Evolutionary conservation across 2,888 invertebrate genomes (phyloP), one percentile per base, ranked within the genome.

Genomic region (Tetragonula carbonaria): DNA sequence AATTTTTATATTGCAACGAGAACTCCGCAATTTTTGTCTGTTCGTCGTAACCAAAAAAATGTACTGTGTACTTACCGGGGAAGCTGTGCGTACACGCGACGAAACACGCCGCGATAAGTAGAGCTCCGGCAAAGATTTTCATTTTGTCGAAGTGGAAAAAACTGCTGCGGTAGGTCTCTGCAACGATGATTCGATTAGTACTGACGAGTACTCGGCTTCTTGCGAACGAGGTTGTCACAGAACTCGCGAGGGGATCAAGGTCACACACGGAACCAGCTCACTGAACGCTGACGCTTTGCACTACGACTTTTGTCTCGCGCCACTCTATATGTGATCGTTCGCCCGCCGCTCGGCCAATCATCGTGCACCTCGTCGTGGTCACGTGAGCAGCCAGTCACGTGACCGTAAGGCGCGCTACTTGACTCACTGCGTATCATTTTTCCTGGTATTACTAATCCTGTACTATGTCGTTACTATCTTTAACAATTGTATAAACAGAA

Each of bases 21-120:
- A 45, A 18, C 67, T 4, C 18, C 1, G 2, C 33, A 4, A 3
- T 0, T 6, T 67, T 21, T 14, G 16, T 28, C 55, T 23, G 23
- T 33, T 13, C 5, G n/a, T 8, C 8, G 14, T 71, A 53, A 38
- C n/a, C 1, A 65, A 33, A 16, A 33, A 45, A 50, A 66, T 45
- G 28, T 28, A 28, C 28, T 4, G 28, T 66, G 66, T 76, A 91
- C 93, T 93, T 90, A 94, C 94, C 88, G 87, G 94, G 94, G 67
- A 84, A 91, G 82, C 90, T 88, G 82, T 91, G 90, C 77, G 91
- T 89, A 80, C 87, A 81, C 71, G 93, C 93, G 86, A 94, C 74
- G 68, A 93, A 78, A 76, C 89, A 90, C 85, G 91, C 88, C 78
- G 90, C 90, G 78, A 92, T 77, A 78, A 92, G 78, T 73, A 93